Conservation (phyloP, 2,888 invertebrate genomes). For the Eristalinus sepulchralis region DNA sequence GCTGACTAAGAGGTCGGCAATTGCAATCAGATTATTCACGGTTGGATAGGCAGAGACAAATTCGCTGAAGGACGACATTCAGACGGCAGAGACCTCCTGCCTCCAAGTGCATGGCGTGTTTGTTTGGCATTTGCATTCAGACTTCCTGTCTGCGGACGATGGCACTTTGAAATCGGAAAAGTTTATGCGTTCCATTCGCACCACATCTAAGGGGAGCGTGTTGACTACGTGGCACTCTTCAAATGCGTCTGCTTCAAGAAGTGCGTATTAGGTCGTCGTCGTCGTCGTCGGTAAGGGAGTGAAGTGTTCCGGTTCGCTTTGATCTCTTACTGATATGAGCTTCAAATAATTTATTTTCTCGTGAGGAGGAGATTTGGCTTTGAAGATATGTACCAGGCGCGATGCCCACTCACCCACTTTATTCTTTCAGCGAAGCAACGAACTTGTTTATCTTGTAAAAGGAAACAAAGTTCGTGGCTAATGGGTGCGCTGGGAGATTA, state of each 20-base stretch:
- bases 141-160: slow-evolving; percentile 31
- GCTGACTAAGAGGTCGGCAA: slow-evolving; percentile 12
- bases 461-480: neutral
- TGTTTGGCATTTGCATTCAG: slow-evolving; percentile 19
- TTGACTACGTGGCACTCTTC: neutral
- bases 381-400: neutral
- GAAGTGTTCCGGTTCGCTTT: neutral
- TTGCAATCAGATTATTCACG: slow-evolving; percentile 33
- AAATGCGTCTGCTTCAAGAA: neutral
- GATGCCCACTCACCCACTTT: neutral
- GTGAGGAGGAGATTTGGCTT: neutral
- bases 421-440: neutral
- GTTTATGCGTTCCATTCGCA: neutral
- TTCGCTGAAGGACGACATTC: slow-evolving; percentile 1
- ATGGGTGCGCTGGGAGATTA: neutral
- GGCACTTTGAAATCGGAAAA: slow-evolving; percentile 2
- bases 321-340: neutral
- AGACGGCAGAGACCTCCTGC: neutral
- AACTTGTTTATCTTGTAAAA: neutral
- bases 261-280: neutral
- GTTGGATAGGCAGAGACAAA: slow-evolving; percentile 26
- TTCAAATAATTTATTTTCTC: neutral
- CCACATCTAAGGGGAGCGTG: neutral
- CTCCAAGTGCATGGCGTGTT: neutral
- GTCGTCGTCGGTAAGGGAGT: neutral